A percentile compares a stretch with the other conserved stretches of the same genome.
phyloP scores from a whole-genome alignment of 2,888 invertebrate genomes.

The Lepidochrysops patricia region DNA sequence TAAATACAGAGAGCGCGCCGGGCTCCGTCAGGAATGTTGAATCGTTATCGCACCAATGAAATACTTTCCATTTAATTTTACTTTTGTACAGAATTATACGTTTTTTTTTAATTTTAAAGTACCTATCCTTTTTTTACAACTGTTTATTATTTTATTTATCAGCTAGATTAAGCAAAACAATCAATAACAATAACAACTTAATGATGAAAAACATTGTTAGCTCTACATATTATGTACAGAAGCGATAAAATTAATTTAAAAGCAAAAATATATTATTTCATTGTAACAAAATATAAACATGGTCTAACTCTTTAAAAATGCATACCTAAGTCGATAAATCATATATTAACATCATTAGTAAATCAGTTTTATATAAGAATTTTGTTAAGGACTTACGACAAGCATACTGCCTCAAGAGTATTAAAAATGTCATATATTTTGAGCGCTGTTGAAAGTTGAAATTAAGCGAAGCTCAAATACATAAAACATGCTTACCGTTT shows the following conservation, averaged over 20 bases:
- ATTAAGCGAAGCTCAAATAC: conserved; percentile 16
- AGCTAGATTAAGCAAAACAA: background rate
- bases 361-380: conserved; percentile 3
- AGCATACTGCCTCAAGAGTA: conserved; percentile 13
- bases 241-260: too few relatives aligned
- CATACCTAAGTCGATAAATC: background rate
- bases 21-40: conserved; percentile 16
- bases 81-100: background rate
- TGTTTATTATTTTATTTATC: too few relatives aligned
- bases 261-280: too few relatives aligned
- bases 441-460: conserved; percentile 10
- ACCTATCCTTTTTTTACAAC: background rate
- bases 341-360: background rate
- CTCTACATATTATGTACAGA: too few relatives aligned
- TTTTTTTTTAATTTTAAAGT: background rate
- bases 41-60: conserved; percentile 6
- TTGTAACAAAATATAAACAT: too few relatives aligned
- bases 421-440: conserved; percentile 15
- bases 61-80: background rate
- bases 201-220: too few relatives aligned
- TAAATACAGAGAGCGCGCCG: conserved; percentile 22
- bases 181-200: too few relatives aligned
- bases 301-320: background rate
- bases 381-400: too few relatives aligned
- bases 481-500: conserved; percentile 12